Evolutionary conservation across 30 jellyfish, hydroid and myxozoan genomes (phyloP), one percentile per base, ranked within the genome.

Genomic region (Hydractinia echinata): DNA sequence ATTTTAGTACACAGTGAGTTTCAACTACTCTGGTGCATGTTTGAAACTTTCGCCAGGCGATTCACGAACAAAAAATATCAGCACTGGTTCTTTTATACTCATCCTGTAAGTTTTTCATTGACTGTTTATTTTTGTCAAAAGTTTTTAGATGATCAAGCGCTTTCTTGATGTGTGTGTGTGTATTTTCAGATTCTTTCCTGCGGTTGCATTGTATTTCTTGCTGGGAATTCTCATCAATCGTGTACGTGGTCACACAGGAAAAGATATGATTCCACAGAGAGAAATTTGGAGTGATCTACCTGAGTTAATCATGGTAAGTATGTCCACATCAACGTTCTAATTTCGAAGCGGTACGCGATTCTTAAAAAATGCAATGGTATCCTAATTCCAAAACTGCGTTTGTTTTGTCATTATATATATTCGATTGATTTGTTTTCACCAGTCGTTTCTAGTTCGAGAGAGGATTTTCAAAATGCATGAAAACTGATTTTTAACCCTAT

Each of bases 1-100:
- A 19, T 50, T 4, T 18, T 87, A 91, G 97, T 81, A 68, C 70
- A 76, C 73, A 14, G 84, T 86, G 20, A 20, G 72, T 21, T 92
- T 92, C 82, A 84, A 87, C 76, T 92, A 87, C 60, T 66, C 95
- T 66, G 95, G 95, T 72, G 99, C 99, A 7, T 92, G 99, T 76
- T 73, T 50, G 18, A 69, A 51, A 48, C 21, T 79, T 61, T 73
- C 71, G 10, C 70, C 73, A 15, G 94, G 86, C 19, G 94, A 81
- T 54, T 8, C 88, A 10, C 86, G 87, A 20, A 87, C 95, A 19
- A 74, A 68, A 76, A 66, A 69, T 30, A 87, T 92, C 66, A 92
- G 99, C 79, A 73, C 76, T 14, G 99, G 99, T 66, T 92, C 99
- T 15, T 56, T 92, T 67, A 71, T 87, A 8, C 84, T 92, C 51